Evolutionary conservation across 2,797 vertebrate genomes (phyloP).

Genomic region (Microtus agrestis): DNA sequence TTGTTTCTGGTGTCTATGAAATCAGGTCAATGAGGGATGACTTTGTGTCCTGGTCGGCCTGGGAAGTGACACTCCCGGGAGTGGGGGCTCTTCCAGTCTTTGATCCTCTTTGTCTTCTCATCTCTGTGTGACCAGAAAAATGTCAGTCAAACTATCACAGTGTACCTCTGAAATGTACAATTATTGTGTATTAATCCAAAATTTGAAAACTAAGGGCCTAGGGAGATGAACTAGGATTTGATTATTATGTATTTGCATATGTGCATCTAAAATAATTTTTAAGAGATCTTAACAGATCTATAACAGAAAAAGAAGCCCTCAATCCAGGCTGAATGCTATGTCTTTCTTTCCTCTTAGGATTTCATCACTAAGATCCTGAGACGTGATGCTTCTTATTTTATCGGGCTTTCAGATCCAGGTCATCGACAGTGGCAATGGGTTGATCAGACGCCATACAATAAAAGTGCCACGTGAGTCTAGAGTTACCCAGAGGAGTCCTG

Average conservation of each 20-base stretch:
- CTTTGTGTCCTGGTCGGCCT: not conserved
- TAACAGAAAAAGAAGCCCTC: not conserved
- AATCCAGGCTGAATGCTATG: not conserved
- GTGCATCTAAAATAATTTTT: not conserved
- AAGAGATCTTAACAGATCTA: not conserved
- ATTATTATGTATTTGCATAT: not conserved
- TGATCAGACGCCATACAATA: slow-evolving; percentile 57
- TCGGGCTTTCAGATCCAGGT: slow-evolving; percentile 61
- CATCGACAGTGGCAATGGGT: slow-evolving; percentile 60
- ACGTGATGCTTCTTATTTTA: accelerated
- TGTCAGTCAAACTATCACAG: not conserved
- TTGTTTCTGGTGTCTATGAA: not conserved
- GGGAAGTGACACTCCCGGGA: not conserved
- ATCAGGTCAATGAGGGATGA: not conserved
- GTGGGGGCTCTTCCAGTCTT: not conserved
- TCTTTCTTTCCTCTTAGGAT: slow-evolving; percentile 43
- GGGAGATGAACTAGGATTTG: not conserved
- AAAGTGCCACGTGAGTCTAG: slow-evolving; percentile 69
- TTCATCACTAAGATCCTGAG: not conserved
- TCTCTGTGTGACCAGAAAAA: not conserved
- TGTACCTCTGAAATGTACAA: not conserved
- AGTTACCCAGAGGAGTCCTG: not conserved
- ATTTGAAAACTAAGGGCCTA: not conserved
- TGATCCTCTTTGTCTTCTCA: not conserved
- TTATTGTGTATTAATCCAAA: not conserved